Conservation (phyloP, 2,113 vertebrate species). For the Xiphias gladius region DNA sequence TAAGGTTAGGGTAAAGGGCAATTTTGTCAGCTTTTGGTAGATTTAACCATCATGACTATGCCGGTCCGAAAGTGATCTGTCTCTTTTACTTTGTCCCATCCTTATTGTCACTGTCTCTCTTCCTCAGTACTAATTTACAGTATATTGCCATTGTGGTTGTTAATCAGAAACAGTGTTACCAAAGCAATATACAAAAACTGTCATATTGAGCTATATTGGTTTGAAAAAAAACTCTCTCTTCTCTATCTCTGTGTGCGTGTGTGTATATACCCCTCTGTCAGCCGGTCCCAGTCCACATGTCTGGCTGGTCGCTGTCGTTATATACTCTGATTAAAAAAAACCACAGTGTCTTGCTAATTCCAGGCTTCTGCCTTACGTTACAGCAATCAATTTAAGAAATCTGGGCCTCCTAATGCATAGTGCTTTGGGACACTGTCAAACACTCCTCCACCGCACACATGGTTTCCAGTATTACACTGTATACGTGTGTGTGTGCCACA, state of each 20-base stretch:
- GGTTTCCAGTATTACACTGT: slow-evolving; percentile 29
- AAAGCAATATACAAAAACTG: background rate
- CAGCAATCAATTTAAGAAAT: slow-evolving; percentile 58
- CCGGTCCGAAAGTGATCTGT: no score
- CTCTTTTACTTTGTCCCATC: no score
- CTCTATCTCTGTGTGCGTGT: no score
- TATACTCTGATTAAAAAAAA: slow-evolving; percentile 68
- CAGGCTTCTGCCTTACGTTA: slow-evolving; percentile 66
- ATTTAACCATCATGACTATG: no score
- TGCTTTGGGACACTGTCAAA: slow-evolving; percentile 36
- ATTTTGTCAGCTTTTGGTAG: no score
- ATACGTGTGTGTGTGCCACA: slow-evolving; percentile 15
- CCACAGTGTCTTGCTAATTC: slow-evolving; percentile 61
- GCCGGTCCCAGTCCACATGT: slow-evolving; percentile 12
- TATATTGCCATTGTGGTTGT: background rate
- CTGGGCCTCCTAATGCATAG: slow-evolving; percentile 48
- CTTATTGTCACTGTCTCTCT: no score
- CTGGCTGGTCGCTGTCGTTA: slow-evolving; percentile 58
- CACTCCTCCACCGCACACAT: slow-evolving; percentile 36
- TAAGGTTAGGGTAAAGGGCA: no score
- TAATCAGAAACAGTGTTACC: background rate
- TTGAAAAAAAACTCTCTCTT: no score
- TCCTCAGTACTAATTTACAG: background rate
- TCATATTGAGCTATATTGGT: background rate
- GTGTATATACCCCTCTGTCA: background rate